Base-by-base conservation (phyloP, 2,797 vertebrate species). In the Emys orbicularis region DNA sequence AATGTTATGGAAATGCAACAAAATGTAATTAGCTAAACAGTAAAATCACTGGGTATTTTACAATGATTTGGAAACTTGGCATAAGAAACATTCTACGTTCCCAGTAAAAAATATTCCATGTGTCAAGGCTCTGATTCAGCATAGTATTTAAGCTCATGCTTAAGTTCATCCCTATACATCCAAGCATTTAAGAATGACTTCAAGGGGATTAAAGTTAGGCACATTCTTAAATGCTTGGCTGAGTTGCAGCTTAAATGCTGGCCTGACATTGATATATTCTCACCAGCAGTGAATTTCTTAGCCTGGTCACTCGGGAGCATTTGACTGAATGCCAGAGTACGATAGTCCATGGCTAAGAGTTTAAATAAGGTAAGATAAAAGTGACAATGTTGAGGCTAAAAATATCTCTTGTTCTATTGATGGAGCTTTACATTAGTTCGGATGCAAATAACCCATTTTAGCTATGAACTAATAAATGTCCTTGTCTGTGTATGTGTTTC, bases 1-100 rank as follows among this genome's bases (percentile, higher is more conserved):
- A 21, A 44, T 25, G 19, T 41, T 80, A 88, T 6, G 2, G 54
- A 68, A 65, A 8, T 84, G 10, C 90, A 1, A 0, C n/a, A 56
- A 76, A 27, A 68, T 86, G 81, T 84, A 88, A 65, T 89, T 79
- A 72, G 68, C 68, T 72, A 89, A 94, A 81, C 50, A 34, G 81
- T 44, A 82, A 88, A 95, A 6, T 11, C 44, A 0, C 50, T 21
- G 84, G n/a, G 25, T 27, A 44, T 82, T 94, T 57, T 79, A 31
- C 90, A 18, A 27, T 50, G 83, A 79, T n/a, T 91, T 86, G 23
- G 61, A 86, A 93, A 87, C 5, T 18, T 84, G 83, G 72, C 34
- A 72, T 54, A 25, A 18, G 44, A 92, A 81, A 11, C 8, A 68
- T 90, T 93, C 27, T 93, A 37, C 44, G 37, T 76, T 37, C 79